These are phyloP conservation scores for Yponomeuta sedellus DNA, from an alignment of 2,888 invertebrate genomes.

Conservation along the genomic window DNA sequence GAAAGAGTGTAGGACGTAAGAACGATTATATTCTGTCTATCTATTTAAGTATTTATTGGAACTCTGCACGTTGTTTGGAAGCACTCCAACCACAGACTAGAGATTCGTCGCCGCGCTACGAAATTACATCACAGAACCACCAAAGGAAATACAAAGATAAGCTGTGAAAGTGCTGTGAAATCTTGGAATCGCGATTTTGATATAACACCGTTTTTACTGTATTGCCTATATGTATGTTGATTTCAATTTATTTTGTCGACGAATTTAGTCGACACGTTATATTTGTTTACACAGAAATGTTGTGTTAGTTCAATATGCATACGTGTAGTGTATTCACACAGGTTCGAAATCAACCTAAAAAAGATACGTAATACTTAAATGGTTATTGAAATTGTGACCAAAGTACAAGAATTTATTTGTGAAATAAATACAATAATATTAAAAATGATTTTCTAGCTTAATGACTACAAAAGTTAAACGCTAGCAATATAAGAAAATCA, in stretches of 20 bases:
- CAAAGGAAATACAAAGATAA: not conserved
- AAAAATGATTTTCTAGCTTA: conserved; percentile 64
- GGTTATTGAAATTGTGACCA: conserved; percentile 50
- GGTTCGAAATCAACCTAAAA: not conserved
- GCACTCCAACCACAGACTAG: conserved; percentile 27
- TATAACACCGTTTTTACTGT: conserved; percentile 10
- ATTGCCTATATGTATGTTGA: too few relatives aligned
- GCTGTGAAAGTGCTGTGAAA: not conserved
- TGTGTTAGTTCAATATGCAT: not conserved
- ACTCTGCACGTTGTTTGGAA: conserved; percentile 41
- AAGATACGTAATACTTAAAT: conserved; percentile 18
- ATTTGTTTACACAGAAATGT: too few relatives aligned
- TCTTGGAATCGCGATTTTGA: not conserved
- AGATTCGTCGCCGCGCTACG: not conserved
- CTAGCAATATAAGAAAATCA: conserved; percentile 70
- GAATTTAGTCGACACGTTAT: not conserved
- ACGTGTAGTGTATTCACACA: not conserved
- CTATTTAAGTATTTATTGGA: conserved; percentile 31
- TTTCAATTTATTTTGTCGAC: not conserved
- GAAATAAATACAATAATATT: conserved; percentile 51
- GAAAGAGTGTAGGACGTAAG: not conserved
- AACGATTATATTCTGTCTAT: not conserved
- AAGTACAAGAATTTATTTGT: conserved; percentile 34
- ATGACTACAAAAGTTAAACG: conserved; percentile 62
- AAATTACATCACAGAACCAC: not conserved